Base-by-base conservation (phyloP, 2,113 vertebrate species). In the Eudorcas thomsonii region DNA sequence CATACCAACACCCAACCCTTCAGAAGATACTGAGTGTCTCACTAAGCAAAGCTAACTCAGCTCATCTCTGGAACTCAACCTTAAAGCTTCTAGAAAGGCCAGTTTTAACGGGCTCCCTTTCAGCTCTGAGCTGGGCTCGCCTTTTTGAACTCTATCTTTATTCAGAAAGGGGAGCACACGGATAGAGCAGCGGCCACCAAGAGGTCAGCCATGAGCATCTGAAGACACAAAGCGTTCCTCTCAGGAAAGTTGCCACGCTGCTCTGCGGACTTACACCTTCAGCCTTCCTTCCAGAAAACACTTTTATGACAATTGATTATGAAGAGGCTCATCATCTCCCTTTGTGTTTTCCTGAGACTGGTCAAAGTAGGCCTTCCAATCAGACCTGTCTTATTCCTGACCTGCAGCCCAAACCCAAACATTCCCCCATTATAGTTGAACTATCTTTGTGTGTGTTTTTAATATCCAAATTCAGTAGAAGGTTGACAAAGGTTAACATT, bases 21-120 rank as follows among this genome's bases (percentile, higher is more conserved):
- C 50, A 67, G 26, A 26, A 97, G 77, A 60, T 3, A 81, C n/a
- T 59, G 25, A 30, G 23, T 21, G 54, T n/a, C 48, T 78, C 55
- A 92, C 33, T 71, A 60, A 88, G 86, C 55, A 26, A 97, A 95
- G 59, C 0, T 26, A 96, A 88, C 85, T 57, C 52, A 88, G 81
- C n/a, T 86, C 64, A 2, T 39, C 23, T 59, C 88, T 92, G 6
- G 19, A 91, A 78, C 30, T 62, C 81, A 88, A 91, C 50, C 52
- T 83, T 88, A 50, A 90, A 62, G 62, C 36, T 33, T 98, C 64
- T 13, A n/a, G n/a, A 96, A 91, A 96, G 88, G 71, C 88, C 88
- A 88, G 26, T 84, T 84, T 88, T 95, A 95, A 91, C 91, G 94
- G 95, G 88, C 62, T 96, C 80, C 84, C 48, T 93, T 91, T 96